phyloP scores from a whole-genome alignment of 2,113 vertebrate species.

The Calidris pygmaea region DNA sequence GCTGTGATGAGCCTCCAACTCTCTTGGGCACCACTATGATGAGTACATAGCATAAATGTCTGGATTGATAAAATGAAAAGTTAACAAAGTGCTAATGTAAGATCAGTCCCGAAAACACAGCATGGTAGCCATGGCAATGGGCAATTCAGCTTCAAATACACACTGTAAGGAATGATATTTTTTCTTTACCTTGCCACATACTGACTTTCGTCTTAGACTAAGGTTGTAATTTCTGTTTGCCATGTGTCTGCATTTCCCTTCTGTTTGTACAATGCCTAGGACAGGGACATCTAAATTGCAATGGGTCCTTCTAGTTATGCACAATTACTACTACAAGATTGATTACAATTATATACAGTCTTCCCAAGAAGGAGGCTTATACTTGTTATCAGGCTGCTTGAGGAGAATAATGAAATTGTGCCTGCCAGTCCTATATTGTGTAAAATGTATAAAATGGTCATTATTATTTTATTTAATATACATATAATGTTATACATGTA shows the following conservation, averaged over 20 bases:
- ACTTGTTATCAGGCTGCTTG: not conserved
- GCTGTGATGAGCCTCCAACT: not conserved
- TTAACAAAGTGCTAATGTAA: not conserved
- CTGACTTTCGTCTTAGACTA: not conserved
- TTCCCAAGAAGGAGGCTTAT: not conserved
- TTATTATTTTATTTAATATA: constrained; percentile 20
- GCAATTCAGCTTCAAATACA: not conserved
- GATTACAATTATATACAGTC: not conserved
- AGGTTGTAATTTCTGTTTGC: not conserved
- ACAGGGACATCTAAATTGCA: not conserved
- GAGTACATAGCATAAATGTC: not conserved
- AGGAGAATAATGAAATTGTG: not conserved
- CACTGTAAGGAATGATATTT: not conserved
- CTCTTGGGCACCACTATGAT: not conserved
- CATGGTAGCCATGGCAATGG: not conserved
- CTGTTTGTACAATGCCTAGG: not conserved
- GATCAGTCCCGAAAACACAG: not conserved
- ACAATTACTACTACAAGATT: not conserved
- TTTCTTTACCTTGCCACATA: not conserved
- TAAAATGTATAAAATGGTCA: not conserved
- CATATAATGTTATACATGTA: not conserved
- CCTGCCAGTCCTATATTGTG: not conserved
- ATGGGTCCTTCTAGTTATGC: not conserved
- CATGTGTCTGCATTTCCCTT: not conserved
- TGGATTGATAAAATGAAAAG: not conserved